Base-by-base conservation (phyloP, 2,113 vertebrate species). In the Leucopsar rothschildi region DNA sequence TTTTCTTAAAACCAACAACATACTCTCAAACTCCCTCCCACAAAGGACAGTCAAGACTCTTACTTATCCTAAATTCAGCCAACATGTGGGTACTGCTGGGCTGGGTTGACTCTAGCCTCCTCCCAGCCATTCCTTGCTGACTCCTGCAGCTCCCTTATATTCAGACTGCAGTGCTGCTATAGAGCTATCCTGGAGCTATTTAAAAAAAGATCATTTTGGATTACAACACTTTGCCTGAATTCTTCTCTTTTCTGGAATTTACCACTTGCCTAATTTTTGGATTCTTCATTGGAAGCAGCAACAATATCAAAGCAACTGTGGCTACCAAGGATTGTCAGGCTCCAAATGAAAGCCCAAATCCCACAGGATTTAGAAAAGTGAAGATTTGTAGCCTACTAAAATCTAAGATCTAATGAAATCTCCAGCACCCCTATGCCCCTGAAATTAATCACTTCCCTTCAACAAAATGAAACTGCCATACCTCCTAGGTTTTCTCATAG, bases 281-380 rank as follows among this genome's bases (percentile, higher is more conserved):
- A 18, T 80, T 77, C 61, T 47, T 44, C 75, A 23, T 15, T 37
- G 39, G 70, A 68, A 91, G 44, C 63, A 57, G 23, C 15, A 77
- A 42, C 22, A 45, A 24, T 2, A 4, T 35, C 65, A 93, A 82
- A 86, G 24, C 23, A 68, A 31, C 61, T 64, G 40, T 3, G 3
- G 73, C 27, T 37, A 28, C 40, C 44, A 39, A 37, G 56, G n/a
- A 10, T 42, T 37, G 23, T 4, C 0, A 1, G 15, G 53, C 40
- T 93, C n/a, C 66, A 79, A 31, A 27, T 45, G n/a, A 84, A 84
- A 86, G 37, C 15, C 39, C n/a, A 71, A 33, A 44, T 18, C 47
- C 27, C 37, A 65, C 1, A 8, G 63, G 60, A 83, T 25, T 69
- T 21, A 40, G 23, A 80, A 45, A 2, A 53, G 16, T 37, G 29